Evolutionary conservation across 2,113 vertebrate genomes (phyloP), one percentile per base, ranked within the genome.

Genomic region (Tachysurus vachellii): DNA sequence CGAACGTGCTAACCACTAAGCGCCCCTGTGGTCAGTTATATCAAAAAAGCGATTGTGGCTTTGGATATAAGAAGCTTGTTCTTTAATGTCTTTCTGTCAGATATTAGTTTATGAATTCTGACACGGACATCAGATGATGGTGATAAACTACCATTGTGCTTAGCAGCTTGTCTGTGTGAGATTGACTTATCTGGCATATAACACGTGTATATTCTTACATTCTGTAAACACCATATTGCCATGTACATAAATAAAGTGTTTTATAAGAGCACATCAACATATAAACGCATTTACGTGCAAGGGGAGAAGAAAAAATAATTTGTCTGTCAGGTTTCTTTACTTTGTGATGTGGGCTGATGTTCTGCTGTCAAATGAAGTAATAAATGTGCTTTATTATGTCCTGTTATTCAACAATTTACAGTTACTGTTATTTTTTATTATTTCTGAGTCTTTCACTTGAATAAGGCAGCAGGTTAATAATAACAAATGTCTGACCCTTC

Each of bases 291-390:
- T 36, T 36, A 17, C 13, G 36, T 16, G 1, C 6, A 19, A 23
- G 71, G 3, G 23, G 8, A 64, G 77, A 71, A 91, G 88, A 88
- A 93, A 95, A 92, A 93, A 17, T 36, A 93, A 95, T 95, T 94
- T 92, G 94, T 91, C 94, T 95, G 94, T 94, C 95, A 95, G 91
- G 90, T 94, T 94, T 94, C 91, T 94, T 95, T 90, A 93, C 93
- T 93, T 92, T 88, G 91, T 87, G 53, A 89, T 86, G 90, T 84
- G 88, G 86, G 79, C 68, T 89, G 91, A 90, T 89, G 91, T 93
- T 93, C 91, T 90, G 77, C 84, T 85, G 91, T 88, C 90, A 94
- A 94, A 94, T 85, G 86, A 93, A 94, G 88, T 93, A 73, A 94
- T 94, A 94, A 94, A 94, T 94, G 92, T 90, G 91, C 92, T 92